Base-by-base conservation (phyloP, 2,113 vertebrate genomes). In the Furnarius figulus region DNA sequence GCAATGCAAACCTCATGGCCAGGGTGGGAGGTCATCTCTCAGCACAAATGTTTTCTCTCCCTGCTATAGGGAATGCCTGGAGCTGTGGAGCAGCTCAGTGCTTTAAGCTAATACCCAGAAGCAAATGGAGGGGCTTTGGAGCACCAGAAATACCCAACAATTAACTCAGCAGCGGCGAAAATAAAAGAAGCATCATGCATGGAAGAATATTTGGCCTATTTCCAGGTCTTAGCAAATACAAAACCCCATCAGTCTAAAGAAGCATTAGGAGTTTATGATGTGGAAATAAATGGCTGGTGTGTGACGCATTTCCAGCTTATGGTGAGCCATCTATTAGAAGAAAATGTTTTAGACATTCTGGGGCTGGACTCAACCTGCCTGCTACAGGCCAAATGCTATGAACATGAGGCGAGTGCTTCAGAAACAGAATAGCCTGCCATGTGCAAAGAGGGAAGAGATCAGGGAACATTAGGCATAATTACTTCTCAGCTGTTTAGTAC, bases 231-330 rank as follows among this genome's bases (percentile, higher is more conserved):
- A 91, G 96, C 87, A 97, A 97, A 96, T 56, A 91, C 82, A 92
- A 96, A 98, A 79, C 62, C 67, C 96, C 80, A 96, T 97, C 96
- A 97, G 90, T 96, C 97, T 95, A 96, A 97, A 97, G 96, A 96
- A 97, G 94, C 97, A 97, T 98, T 98, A 96, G 96, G 95, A 97
- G 97, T 98, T 98, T 98, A 98, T 97, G 97, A 96, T 97, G 97
- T 97, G 97, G 97, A 98, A 98, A 98, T 97, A 97, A 98, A 94
- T 97, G 97, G 87, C 95, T 97, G 95, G 92, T 94, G 88, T 6
- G 31, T 97, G 97, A 98, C 28, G 80, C 96, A 97, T 96, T 97
- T 95, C 88, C 66, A 97, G 72, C 87, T 97, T 95, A 96, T 46
- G 81, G 88, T 63, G 94, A 97, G 87, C 73, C 47, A 73, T 96